Conservation (phyloP, 2,888 invertebrate species). For the Eristalinus sepulchralis region DNA sequence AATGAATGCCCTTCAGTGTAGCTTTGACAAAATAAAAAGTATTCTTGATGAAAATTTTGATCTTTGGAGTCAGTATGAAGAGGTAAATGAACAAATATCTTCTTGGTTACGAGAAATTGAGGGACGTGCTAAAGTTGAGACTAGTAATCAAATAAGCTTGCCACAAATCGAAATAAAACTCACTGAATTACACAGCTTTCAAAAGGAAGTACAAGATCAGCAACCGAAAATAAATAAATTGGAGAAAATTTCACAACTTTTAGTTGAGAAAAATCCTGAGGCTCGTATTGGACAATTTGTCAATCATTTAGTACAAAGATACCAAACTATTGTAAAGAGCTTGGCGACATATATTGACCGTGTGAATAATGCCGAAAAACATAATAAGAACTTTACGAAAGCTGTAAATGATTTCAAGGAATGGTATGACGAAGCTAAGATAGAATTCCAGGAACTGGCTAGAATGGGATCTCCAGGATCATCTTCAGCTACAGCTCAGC, state of each 20-base stretch:
- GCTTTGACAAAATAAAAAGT: slow-evolving; percentile 85
- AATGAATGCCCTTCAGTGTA: slow-evolving; percentile 86
- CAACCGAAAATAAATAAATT: slow-evolving; percentile 86
- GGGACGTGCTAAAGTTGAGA: slow-evolving; percentile 87
- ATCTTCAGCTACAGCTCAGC: slow-evolving; percentile 87
- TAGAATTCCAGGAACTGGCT: slow-evolving; percentile 87
- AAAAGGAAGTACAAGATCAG: slow-evolving; percentile 85
- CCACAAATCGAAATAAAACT: slow-evolving; percentile 87
- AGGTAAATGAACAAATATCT: slow-evolving; percentile 87
- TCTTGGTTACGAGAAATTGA: slow-evolving; percentile 91
- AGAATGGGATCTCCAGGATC: slow-evolving; percentile 87
- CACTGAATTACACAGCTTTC: slow-evolving; percentile 84
- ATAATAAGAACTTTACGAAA: slow-evolving; percentile 85
- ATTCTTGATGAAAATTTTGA: slow-evolving; percentile 87
- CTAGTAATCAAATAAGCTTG: slow-evolving; percentile 86
- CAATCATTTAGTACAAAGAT: slow-evolving; percentile 88
- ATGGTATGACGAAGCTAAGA: slow-evolving; percentile 90
- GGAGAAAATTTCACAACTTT: slow-evolving; percentile 86
- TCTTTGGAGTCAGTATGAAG: slow-evolving; percentile 91
- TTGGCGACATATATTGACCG: slow-evolving; percentile 87
- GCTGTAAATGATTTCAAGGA: slow-evolving; percentile 88
- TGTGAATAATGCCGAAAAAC: slow-evolving; percentile 86
- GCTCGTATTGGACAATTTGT: slow-evolving; percentile 91
- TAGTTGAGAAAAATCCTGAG: slow-evolving; percentile 90
- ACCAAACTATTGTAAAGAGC: slow-evolving; percentile 88